Percentiles rank a stretch among this genome's conserved stretches.
These are phyloP conservation scores for Hirtodrosophila trivittata DNA, from an alignment of 2,888 invertebrate genomes.

Conservation along the genomic window DNA sequence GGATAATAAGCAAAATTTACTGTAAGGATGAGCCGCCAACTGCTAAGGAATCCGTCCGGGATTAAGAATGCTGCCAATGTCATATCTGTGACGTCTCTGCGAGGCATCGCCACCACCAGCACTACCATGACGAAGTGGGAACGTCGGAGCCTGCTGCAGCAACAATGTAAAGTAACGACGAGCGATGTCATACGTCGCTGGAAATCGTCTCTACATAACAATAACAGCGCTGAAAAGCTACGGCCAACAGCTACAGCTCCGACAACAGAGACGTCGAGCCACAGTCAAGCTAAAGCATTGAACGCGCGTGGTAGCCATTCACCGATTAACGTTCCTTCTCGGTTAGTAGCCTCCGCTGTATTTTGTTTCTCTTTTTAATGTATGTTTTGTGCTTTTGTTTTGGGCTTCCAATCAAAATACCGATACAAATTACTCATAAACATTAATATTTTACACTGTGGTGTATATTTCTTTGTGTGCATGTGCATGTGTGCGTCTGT, in stretches of 20 bases:
- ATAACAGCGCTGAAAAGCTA: constrained; percentile 56
- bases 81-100: constrained; percentile 8
- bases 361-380: constrained; percentile 29
- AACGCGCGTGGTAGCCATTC: constrained; percentile 67
- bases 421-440: constrained; percentile 9
- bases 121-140: constrained; percentile 27
- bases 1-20: constrained; percentile 7
- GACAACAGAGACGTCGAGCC: constrained; percentile 50
- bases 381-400: constrained; percentile 8
- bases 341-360: constrained; percentile 47
- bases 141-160: constrained; percentile 45
- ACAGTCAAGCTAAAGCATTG: constrained; percentile 75
- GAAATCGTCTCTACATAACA: constrained; percentile 78
- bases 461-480: constrained; percentile 5
- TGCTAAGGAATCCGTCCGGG: constrained; percentile 66
- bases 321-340: constrained; percentile 57
- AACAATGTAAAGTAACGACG: constrained; percentile 49
- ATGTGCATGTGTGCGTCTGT: constrained; percentile 8
- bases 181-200: constrained; percentile 78
- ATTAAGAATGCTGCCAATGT: constrained; percentile 57
- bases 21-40: constrained; percentile 73
- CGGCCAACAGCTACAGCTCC: constrained; percentile 39
- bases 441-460: no score
- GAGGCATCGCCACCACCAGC: constrained; percentile 7
- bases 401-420: not conserved